Conservation (phyloP, 2,113 vertebrate species). For the Neogale vison region DNA sequence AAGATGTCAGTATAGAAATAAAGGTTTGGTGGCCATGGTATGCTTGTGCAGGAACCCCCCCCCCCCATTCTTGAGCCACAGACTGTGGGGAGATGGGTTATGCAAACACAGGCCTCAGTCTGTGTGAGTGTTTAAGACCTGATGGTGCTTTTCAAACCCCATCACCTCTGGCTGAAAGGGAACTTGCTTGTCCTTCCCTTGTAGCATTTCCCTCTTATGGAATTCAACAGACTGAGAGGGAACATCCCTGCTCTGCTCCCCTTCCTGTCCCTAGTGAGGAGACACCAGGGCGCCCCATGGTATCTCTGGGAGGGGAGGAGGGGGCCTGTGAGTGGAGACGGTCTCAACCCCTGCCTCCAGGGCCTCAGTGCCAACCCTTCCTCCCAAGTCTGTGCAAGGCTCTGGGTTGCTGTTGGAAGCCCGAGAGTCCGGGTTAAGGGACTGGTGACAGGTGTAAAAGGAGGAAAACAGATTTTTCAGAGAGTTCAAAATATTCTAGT, state of each 20-base stretch:
- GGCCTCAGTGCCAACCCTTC: not conserved
- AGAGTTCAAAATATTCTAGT: not conserved
- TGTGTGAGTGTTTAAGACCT: not conserved
- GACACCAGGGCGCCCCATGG: not conserved
- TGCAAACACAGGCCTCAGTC: not conserved
- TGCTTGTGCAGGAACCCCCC: fast-evolving
- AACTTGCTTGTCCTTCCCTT: not conserved
- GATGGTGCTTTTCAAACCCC: not conserved
- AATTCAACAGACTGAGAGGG: not conserved
- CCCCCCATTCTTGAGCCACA: fast-evolving
- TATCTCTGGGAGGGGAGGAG: not conserved
- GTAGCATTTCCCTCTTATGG: not conserved
- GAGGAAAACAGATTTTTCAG: not conserved
- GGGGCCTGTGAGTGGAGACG: too few species aligned
- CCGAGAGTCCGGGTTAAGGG: not conserved
- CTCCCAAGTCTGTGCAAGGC: not conserved
- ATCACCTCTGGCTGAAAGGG: not conserved
- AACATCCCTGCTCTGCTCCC: not conserved
- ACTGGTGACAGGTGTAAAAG: not conserved
- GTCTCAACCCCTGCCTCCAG: not conserved
- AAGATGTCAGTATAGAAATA: not conserved
- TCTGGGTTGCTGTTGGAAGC: not conserved
- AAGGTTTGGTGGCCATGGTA: not conserved
- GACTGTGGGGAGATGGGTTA: not conserved
- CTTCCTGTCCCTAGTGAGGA: not conserved